Evolutionary conservation across 2,888 invertebrate species (phyloP).

Genomic region (Melanostoma scalare): DNA sequence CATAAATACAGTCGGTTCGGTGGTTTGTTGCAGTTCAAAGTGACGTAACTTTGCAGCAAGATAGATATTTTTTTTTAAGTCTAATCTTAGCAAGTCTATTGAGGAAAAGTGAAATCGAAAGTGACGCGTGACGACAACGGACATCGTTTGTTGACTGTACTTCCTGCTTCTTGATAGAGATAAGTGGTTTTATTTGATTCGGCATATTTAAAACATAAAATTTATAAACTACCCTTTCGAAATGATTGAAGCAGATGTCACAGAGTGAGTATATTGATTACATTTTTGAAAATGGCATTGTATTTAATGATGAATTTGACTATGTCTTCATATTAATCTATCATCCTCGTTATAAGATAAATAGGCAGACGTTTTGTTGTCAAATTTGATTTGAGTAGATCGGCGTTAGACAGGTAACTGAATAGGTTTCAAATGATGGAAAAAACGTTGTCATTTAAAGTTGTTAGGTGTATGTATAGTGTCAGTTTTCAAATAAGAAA

Average conservation of each 20-base stretch:
- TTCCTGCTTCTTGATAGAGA: constrained; percentile 50
- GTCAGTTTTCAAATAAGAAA: no score
- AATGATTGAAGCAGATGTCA: constrained; percentile 66
- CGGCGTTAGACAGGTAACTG: no score
- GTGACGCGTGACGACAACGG: constrained; percentile 49
- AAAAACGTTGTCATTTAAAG: no score
- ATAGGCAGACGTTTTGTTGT: no score
- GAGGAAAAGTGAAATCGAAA: constrained; percentile 71
- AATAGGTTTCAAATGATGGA: no score
- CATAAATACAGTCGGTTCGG: constrained; percentile 50
- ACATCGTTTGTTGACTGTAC: constrained; percentile 20
- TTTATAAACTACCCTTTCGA: neutral
- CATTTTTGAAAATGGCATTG: no score
- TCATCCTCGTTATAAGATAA: no score
- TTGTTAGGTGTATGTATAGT: no score
- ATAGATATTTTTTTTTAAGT: constrained; percentile 48
- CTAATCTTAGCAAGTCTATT: constrained; percentile 50
- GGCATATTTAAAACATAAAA: no score
- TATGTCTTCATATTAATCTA: no score
- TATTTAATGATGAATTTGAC: no score
- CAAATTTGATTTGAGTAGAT: no score
- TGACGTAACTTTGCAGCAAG: constrained; percentile 67
- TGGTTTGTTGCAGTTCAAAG: constrained; percentile 52
- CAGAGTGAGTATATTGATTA: constrained; percentile 60
- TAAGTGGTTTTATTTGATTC: neutral